Evolutionary conservation across 2,888 invertebrate species (phyloP), one percentile per base, ranked within the genome.

Genomic region (Lycophotia porphyrea): DNA sequence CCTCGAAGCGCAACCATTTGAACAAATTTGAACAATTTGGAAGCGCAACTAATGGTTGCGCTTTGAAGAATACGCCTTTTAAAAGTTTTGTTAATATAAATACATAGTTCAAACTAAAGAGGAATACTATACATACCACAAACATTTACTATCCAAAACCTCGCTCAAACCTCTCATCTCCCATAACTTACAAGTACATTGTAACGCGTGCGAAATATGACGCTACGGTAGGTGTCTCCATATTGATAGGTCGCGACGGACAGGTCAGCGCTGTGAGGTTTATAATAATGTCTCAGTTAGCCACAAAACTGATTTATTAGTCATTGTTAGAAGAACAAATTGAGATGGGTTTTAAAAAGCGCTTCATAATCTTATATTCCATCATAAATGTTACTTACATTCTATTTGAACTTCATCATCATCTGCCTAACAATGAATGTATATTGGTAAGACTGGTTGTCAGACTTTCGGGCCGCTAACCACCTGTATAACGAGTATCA

Each of bases 191-290:
- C 44, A 80, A 88, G 88, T 86, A 79, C 79, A 81, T 58, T 71
- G 73, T 77, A 82, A 81, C 86, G 89, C 90, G 88, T 91, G 90
- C 91, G 88, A 93, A 94, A 94, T 94, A 94, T 94, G 93, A 93
- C 88, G 90, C 89, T 86, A 89, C 87, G 86, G 89, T 90, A 91
- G 93, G 89, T 92, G 91, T 91, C 89, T 89, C 67, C 90, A 92
- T 93, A 93, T 93, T 92, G 93, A 93, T 94, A 92, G 92, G 91
- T 89, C 90, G 88, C 90, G 89, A 90, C 88, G 88, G 89, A 91
- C 88, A 89, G 92, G 91, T 90, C 91, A 91, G 88, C 88, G 81
- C 76, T 77, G 85, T 44, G 74, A 58, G 86, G 78, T 88, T 93
- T 93, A 92, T 93, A 93, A 93, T 93, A 93, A 92, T 89, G 89